Evolutionary conservation across 2,113 vertebrate species (phyloP), one percentile per base, ranked within the genome.

Genomic region (Clarias gariepinus): DNA sequence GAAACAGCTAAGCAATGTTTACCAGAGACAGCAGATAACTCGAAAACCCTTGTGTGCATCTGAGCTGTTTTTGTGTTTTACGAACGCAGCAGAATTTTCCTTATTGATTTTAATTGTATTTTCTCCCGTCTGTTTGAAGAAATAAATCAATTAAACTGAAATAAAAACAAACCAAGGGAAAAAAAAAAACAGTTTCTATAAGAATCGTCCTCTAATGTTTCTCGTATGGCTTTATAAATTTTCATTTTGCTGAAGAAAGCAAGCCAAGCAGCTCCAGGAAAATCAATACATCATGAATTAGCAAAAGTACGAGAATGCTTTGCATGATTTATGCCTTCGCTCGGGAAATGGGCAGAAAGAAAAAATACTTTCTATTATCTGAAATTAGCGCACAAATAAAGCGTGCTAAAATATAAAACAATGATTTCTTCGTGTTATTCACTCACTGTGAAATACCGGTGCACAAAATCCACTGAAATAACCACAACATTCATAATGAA

Each of bases 1-100:
- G 83, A 82, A 81, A 60, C 61, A 84, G 77, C 77, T 88, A 83
- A 80, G 82, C 47, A 74, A 47, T 88, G 81, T 78, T 77, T 78
- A 52, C 81, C 81, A 83, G 74, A 52, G 33, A 58, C 71, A 83
- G 66, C 63, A 80, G 66, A 81, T 84, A 55, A 55, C 82, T 84
- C 55, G 41, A 81, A 81, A 80, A 74, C 80, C 73, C 82, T 85
- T 60, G 61, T 68, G 53, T 64, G 74, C 30, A 52, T 64, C 25
- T 77, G 47, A 58, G 85, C 47, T 21, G 21, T 58, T 19, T 19
- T 52, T 85, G 19, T 53, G 47, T 73, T 83, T 36, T 36, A 6
- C 36, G 5, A 66, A 57, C 18, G 33, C 41, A 64, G 5, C 23
- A 55, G 68, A 76, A 47, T 33, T 5, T 0, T 85, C 63, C 21